Evolutionary conservation across 2,888 invertebrate species (phyloP).

Genomic region (Galerucella nymphaeae): DNA sequence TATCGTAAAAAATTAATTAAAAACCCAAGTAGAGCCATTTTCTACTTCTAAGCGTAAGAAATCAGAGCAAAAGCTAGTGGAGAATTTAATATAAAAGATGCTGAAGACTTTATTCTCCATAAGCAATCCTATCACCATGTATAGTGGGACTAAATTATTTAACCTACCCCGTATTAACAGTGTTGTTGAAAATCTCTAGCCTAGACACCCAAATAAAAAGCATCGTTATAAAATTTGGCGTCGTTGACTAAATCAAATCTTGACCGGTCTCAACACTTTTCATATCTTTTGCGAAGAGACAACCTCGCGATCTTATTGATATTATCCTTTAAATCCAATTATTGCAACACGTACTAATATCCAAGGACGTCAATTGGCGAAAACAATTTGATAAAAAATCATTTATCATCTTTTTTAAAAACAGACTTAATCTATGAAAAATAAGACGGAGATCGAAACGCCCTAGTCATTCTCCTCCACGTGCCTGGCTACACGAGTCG

Average conservation of each 20-base stretch:
- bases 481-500: constrained; percentile 60
- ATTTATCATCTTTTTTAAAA: constrained; percentile 16
- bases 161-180: not conserved
- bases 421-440: constrained; percentile 32
- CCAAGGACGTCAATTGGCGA: constrained; percentile 11
- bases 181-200: not conserved
- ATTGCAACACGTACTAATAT: constrained; percentile 11
- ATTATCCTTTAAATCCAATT: not conserved
- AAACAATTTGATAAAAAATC: constrained; percentile 13
- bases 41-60: too few species aligned
- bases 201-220: constrained; percentile 29
- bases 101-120: too few species aligned
- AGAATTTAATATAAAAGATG: too few species aligned
- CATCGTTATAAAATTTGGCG: constrained; percentile 24
- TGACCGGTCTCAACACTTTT: constrained; percentile 46
- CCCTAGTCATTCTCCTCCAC: constrained; percentile 63
- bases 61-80: too few species aligned
- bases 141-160: too few species aligned
- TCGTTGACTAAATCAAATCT: constrained; percentile 37
- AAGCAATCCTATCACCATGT: too few species aligned
- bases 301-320: constrained; percentile 9
- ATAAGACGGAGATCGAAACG: constrained; percentile 48
- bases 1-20: too few species aligned
- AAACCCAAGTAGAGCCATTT: too few species aligned
- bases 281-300: constrained; percentile 32